Evolutionary conservation across 2,113 vertebrate genomes (phyloP).

Genomic region (Oriolus oriolus): DNA sequence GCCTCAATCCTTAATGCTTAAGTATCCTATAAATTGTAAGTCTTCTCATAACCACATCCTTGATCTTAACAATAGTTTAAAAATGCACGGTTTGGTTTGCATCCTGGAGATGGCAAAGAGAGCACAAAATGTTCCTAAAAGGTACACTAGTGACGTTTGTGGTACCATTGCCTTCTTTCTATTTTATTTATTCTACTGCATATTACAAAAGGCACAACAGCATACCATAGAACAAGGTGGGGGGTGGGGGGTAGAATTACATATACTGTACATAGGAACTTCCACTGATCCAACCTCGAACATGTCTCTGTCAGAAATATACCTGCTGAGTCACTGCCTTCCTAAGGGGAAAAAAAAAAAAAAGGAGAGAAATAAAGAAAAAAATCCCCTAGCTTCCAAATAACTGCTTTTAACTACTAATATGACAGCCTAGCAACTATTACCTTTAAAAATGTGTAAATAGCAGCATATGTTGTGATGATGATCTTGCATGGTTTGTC

Average conservation of each 20-base stretch:
- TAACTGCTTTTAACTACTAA: constrained; percentile 30
- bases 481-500: constrained; percentile 49
- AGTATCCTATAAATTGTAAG: constrained; percentile 65
- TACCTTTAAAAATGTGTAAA: constrained; percentile 63
- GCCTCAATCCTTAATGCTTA: constrained; percentile 65
- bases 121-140: not conserved
- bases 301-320: not conserved
- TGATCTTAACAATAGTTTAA: constrained; percentile 52
- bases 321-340: constrained; percentile 53
- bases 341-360: not conserved
- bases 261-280: not conserved
- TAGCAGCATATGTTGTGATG: constrained; percentile 58
- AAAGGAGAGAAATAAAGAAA: not conserved
- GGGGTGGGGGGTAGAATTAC: not conserved
- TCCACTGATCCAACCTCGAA: not conserved
- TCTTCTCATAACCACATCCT: constrained; percentile 63
- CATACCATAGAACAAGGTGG: not conserved
- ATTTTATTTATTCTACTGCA: not conserved
- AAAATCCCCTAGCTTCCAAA: not conserved
- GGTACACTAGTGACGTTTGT: not conserved
- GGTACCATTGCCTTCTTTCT: not conserved
- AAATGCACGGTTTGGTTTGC: constrained; percentile 38
- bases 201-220: not conserved
- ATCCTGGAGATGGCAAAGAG: constrained; percentile 14
- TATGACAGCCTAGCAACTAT: constrained; percentile 45